Percentiles rank a stretch among this genome's conserved stretches.
phyloP scores from a whole-genome alignment of 2,797 vertebrate genomes.

The Brachyalestes nurse region DNA sequence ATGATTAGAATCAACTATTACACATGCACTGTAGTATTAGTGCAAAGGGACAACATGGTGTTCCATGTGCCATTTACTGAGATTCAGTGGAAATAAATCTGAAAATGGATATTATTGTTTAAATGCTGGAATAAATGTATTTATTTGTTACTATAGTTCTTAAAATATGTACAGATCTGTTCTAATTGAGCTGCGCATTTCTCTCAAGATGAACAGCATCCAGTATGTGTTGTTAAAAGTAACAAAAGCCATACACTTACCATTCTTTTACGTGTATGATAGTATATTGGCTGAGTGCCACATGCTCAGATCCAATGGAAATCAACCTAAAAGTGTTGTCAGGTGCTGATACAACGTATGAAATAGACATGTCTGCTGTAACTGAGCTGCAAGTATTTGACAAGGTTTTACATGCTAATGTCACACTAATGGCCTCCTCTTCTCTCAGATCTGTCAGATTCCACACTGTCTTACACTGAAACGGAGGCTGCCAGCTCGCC shows the following conservation, averaged over 20 bases:
- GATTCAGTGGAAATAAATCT: background rate
- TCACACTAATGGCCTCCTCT: slow-evolving; percentile 42
- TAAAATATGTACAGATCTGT: no score
- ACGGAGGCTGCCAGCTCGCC: slow-evolving; percentile 93
- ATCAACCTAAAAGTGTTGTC: background rate
- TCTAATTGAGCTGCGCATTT: no score
- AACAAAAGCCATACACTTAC: no score
- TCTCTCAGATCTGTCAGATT: slow-evolving; percentile 93
- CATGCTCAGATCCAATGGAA: background rate
- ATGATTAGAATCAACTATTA: background rate
- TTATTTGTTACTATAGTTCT: no score
- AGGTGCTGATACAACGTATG: background rate
- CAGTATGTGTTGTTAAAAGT: no score
- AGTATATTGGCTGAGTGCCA: background rate
- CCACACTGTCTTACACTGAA: slow-evolving; percentile 99
- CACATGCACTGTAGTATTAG: background rate
- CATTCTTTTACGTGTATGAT: no score
- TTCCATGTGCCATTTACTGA: background rate
- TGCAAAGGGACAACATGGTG: background rate
- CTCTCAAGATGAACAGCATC: no score
- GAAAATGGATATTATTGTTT: background rate
- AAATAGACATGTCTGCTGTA: slow-evolving; percentile 10
- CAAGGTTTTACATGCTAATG: slow-evolving; percentile 35
- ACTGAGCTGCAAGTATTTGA: slow-evolving; percentile 23
- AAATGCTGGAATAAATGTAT: background rate